Base-by-base conservation (phyloP, 92 coral and sea anemone genomes). In the Paramuricea clavata region DNA sequence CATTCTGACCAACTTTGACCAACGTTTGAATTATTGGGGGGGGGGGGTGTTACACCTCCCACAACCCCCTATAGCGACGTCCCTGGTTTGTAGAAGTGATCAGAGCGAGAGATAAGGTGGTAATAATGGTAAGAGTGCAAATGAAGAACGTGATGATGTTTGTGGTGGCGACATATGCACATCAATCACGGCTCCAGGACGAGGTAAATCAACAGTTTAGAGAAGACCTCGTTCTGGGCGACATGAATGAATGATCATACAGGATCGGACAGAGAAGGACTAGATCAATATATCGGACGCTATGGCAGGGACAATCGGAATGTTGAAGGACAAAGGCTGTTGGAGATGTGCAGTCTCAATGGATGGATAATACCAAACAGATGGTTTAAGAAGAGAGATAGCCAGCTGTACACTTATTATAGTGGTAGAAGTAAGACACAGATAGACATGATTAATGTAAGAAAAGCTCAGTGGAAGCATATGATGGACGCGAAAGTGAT, bases 221-320 rank as follows among this genome's bases (percentile, higher is more conserved):
- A 67, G 70, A 62, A 27, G 74, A 67, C 12, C 23, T 78, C 26
- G 26, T 78, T 2, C 21, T 25, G 83, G 83, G 83, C 50, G 83
- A 78, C 69, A n/a, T n/a, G n/a, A n/a, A 54, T 78, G 69, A 78
- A 78, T 28, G 82, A 12, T 12, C 34, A 35, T 11, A 16, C 47
- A 12, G 82, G 83, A 25, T 26, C 2, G 26, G 13, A 25, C 12
- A 60, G 70, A 52, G 13, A 41, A 28, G 25, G 69, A 13, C 47
- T 60, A 33, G 70, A 78, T 27, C 69, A 54, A 43, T 52, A 26
- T 26, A 33, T 78, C 22, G 83, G 83, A 12, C 19, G 49, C 22
- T 27, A 22, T 43, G 50, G 83, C 1, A 64, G 26, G 27, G 28
- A 52, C 22, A 64, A 3, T 41, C 25, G 25, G 69, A 78, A 78